These are phyloP conservation scores for Halcyon badia DNA, from an alignment of 2,797 vertebrate genomes.

Conservation along the genomic window DNA sequence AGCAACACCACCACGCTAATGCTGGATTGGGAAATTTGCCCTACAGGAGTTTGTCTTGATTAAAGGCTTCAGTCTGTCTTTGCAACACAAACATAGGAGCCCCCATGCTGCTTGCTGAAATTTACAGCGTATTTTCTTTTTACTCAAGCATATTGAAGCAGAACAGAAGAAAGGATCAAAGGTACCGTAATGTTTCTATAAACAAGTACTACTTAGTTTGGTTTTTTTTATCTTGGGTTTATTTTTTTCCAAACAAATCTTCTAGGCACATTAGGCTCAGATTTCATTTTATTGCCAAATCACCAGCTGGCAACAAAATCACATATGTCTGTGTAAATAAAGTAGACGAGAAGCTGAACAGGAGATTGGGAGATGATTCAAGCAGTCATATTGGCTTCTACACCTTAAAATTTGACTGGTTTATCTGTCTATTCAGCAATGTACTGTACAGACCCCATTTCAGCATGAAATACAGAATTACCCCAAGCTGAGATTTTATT, in stretches of 20 bases:
- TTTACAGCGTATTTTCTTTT: constrained; percentile 76
- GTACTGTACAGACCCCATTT: constrained; percentile 44
- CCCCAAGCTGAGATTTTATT: constrained; percentile 54
- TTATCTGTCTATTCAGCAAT: constrained; percentile 69
- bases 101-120: constrained; percentile 74
- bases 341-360: constrained; percentile 69
- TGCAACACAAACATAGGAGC: constrained; percentile 74
- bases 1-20: constrained; percentile 56
- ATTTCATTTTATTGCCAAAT: constrained; percentile 78
- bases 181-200: constrained; percentile 77
- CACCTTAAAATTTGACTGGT: constrained; percentile 57
- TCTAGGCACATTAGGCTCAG: constrained; percentile 65
- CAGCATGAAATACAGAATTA: constrained; percentile 24
- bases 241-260: constrained; percentile 76
- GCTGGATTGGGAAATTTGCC: constrained; percentile 72
- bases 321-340: constrained; percentile 74
- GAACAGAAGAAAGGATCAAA: constrained; percentile 79
- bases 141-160: constrained; percentile 72
- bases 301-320: constrained; percentile 77
- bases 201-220: constrained; percentile 76
- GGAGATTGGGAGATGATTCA: constrained; percentile 70
- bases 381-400: constrained; percentile 56
- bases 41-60: constrained; percentile 78
- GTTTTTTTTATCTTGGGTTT: constrained; percentile 64
- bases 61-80: constrained; percentile 76